Conservation (phyloP, 2,113 vertebrate genomes). For the Strix uralensis region DNA sequence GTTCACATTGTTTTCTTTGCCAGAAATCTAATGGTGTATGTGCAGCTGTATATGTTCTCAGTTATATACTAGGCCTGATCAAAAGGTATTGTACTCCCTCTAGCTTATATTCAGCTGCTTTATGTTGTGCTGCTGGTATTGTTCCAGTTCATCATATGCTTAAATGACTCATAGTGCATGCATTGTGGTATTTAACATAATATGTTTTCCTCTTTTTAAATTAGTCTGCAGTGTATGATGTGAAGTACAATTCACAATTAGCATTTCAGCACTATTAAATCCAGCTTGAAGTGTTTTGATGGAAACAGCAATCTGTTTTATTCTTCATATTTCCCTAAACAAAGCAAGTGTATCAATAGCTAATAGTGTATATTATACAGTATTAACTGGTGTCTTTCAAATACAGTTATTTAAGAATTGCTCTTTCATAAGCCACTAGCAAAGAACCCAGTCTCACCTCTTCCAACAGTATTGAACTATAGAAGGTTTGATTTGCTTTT, state of each 20-base stretch:
- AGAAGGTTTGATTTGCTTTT: background rate
- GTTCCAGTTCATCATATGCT: slow-evolving; percentile 56
- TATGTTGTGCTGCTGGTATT: slow-evolving; percentile 48
- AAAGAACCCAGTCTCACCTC: background rate
- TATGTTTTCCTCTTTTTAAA: slow-evolving; percentile 46
- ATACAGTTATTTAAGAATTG: background rate
- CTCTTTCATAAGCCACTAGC: background rate
- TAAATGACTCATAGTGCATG: slow-evolving; percentile 61
- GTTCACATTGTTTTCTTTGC: slow-evolving; percentile 30
- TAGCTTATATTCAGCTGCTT: slow-evolving; percentile 62
- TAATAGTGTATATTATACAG: background rate
- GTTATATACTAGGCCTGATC: slow-evolving; percentile 19
- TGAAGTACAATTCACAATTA: slow-evolving; percentile 56
- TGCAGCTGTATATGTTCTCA: slow-evolving; percentile 35
- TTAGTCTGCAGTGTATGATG: slow-evolving; percentile 48
- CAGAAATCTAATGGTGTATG: slow-evolving; percentile 17
- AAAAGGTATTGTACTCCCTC: slow-evolving; percentile 61
- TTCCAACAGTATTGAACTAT: background rate
- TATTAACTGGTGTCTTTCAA: slow-evolving; percentile 25
- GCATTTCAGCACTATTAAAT: slow-evolving; percentile 55
- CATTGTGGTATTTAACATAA: slow-evolving; percentile 51
- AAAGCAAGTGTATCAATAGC: slow-evolving; percentile 32
- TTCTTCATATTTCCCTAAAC: slow-evolving; percentile 36
- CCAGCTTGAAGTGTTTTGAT: slow-evolving; percentile 53
- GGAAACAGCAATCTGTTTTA: slow-evolving; percentile 47